Base-by-base conservation (phyloP, 2,797 vertebrate genomes). In the Cetoscarus ocellatus region DNA sequence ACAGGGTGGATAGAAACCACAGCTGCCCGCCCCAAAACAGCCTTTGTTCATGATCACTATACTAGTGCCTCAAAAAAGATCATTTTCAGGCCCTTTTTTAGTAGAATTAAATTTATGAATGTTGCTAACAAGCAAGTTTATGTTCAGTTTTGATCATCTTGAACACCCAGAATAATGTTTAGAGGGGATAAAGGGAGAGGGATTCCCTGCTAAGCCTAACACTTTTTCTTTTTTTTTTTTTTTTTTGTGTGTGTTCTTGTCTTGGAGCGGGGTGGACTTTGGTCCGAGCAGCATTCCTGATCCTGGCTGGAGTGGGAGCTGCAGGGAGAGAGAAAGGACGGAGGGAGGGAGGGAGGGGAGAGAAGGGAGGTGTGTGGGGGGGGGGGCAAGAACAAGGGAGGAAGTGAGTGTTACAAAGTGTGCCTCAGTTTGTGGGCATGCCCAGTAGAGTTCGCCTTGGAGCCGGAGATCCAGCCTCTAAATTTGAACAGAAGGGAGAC, bases 271-370 rank as follows among this genome's bases (percentile, higher is more conserved):
- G 84, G 83, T 92, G 94, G 93, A 95, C 94, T 95, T 96, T 92
- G 92, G 92, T 92, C 94, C 67, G 69, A 88, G 93, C 92, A 82
- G 85, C 92, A 93, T 95, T 92, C 69, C 75, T 83, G 75, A 76
- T 95, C 94, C 92, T 92, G 86, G 91, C 92, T 95, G 88, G 92
- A 93, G 88, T 90, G 90, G 92, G 92, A 91, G 84, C 68, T 91
- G 91, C 50, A 57, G 70, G 49, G 43, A 74, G 80, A 73, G 70
- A 48, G 73, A 35, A 71, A 65, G 74, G 47, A n/a, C n/a, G 51
- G 44, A 70, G 50, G 52, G 57, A 47, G 15, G 53, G 69, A 58
- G 51, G 59, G 44, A 69, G 8, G 52, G 61, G 79, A 39, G 38
- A 34, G 65, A 69, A 27, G 73, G 27, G 57, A 69, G 53, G 61